These are phyloP conservation scores for Latrodectus hesperus DNA, from an alignment of 2,888 invertebrate species.

Conservation along the genomic window DNA sequence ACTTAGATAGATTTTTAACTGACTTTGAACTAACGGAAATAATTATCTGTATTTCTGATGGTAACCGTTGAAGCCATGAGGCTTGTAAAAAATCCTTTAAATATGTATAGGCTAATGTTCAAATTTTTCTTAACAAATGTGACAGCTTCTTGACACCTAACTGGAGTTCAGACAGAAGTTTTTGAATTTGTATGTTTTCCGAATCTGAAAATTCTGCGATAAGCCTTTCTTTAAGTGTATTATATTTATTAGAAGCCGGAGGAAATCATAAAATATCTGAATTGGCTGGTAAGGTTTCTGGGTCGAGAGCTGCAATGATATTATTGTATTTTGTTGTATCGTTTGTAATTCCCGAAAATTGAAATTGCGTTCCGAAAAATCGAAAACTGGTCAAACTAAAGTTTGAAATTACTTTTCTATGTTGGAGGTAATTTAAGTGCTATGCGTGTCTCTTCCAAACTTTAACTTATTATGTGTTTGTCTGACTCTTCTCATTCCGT, in stretches of 20 bases:
- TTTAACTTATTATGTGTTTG: constrained; percentile 77
- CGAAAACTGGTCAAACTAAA: not conserved
- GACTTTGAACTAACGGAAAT: not conserved
- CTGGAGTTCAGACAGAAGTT: not conserved
- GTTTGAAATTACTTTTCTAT: too few relatives aligned
- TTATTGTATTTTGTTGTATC: constrained; percentile 3
- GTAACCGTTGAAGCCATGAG: not conserved
- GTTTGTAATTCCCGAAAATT: not conserved
- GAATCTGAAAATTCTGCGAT: constrained; percentile 6
- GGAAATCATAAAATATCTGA: not conserved
- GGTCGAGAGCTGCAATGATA: not conserved
- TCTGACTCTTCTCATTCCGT: constrained; percentile 78
- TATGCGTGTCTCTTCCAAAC: constrained; percentile 75
- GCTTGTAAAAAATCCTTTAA: not conserved
- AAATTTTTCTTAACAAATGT: not conserved
- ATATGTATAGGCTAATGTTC: not conserved
- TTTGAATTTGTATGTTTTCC: not conserved
- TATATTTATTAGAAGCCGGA: not conserved
- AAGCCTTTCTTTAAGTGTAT: not conserved
- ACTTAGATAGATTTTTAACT: not conserved
- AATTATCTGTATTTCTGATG: not conserved
- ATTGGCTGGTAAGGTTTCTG: not conserved
- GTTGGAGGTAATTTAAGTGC: too few relatives aligned
- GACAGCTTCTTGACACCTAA: constrained; percentile 10
- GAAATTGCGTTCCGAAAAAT: not conserved